Conservation (phyloP, 2,797 vertebrate genomes). For the Pitangus sulphuratus region DNA sequence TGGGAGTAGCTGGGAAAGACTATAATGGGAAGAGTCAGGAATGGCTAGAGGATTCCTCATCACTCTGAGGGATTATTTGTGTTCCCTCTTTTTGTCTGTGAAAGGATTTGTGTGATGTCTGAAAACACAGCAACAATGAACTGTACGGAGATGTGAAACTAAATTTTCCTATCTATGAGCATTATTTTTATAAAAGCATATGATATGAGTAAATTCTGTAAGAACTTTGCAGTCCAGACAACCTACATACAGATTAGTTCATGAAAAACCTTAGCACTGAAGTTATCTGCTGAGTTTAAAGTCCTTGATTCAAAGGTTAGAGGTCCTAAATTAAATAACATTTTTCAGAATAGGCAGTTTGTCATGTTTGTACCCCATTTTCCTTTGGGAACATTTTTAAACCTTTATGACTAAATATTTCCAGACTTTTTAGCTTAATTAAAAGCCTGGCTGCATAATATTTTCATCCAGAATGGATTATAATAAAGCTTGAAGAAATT, state of each 20-base stretch:
- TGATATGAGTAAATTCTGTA: neutral
- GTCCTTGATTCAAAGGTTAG: neutral
- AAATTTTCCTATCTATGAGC: neutral
- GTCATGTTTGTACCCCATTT: neutral
- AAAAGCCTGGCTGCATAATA: neutral
- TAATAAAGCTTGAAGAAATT: neutral
- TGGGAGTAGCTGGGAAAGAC: neutral
- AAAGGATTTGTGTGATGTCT: neutral
- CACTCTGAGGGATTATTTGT: neutral
- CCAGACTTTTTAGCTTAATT: neutral
- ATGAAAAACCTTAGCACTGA: neutral
- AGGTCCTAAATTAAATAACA: neutral
- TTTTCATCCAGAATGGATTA: neutral
- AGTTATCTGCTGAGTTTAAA: neutral
- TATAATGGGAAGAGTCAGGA: accelerated
- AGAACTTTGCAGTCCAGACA: neutral
- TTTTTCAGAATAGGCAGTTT: neutral
- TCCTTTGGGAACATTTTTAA: neutral
- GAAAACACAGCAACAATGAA: neutral
- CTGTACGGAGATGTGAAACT: neutral
- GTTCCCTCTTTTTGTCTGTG: neutral
- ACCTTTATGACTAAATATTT: neutral
- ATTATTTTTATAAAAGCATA: neutral
- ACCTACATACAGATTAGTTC: neutral
- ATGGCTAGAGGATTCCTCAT: neutral